These are phyloP conservation scores for Drosophila histrio DNA, from an alignment of 2,888 invertebrate species.

Conservation along the genomic window DNA sequence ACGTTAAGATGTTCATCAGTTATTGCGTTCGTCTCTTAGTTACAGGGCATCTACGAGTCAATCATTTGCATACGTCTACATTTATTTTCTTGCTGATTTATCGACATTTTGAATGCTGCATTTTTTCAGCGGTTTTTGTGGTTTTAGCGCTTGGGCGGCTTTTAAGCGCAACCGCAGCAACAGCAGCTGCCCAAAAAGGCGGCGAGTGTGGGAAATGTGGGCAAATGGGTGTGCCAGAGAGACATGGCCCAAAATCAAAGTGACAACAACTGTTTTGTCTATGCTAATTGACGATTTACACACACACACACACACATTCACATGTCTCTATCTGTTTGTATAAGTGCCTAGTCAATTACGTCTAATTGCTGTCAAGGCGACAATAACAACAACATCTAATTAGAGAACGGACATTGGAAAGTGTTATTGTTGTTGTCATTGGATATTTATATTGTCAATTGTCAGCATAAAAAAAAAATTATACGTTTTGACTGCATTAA, in stretches of 20 bases:
- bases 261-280: constrained; percentile 22
- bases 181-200: constrained; percentile 34
- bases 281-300: constrained; percentile 57
- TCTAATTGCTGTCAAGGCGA: constrained; percentile 65
- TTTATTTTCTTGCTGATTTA: constrained; percentile 30
- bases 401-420: constrained; percentile 29
- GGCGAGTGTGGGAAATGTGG: constrained; percentile 40
- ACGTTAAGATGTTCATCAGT: too few relatives aligned
- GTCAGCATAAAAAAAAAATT: constrained; percentile 19
- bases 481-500: not conserved
- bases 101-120: constrained; percentile 55
- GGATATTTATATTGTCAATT: constrained; percentile 1
- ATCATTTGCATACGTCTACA: not conserved
- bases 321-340: not conserved
- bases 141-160: constrained; percentile 62
- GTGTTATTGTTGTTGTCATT: not conserved
- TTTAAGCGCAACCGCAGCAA: constrained; percentile 37
- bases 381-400: constrained; percentile 26
- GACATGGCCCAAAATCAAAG: constrained; percentile 29
- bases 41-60: not conserved
- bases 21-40: too few relatives aligned
- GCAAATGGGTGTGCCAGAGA: constrained; percentile 4
- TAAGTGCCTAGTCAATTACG: constrained; percentile 54
- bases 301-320: constrained; percentile 1
- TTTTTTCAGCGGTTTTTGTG: constrained; percentile 37